Percentiles rank a stretch among this genome's conserved stretches.
phyloP scores from a whole-genome alignment of 1,140 invertebrate species.

The Drosophila ficusphila region DNA sequence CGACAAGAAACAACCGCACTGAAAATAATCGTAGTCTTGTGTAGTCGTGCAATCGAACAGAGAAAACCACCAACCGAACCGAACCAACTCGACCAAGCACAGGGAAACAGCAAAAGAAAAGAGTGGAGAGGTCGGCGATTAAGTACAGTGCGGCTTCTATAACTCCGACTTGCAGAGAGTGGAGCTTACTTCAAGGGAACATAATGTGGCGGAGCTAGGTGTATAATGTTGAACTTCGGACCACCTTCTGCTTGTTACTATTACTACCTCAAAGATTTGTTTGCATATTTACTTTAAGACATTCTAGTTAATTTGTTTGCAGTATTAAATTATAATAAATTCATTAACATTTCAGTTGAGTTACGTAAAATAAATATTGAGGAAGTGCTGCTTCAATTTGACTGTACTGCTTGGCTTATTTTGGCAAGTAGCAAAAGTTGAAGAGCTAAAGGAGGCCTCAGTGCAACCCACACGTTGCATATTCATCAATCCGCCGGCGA shows the following conservation, averaged over 20 bases:
- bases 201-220: no score
- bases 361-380: no score
- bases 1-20: conserved; percentile 45
- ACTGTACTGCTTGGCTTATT: conserved; percentile 9
- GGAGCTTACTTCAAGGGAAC: not conserved
- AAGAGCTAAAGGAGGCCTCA: not conserved
- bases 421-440: not conserved
- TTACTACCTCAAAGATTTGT: no score
- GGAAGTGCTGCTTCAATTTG: not conserved
- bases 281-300: no score
- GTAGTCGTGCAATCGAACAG: conserved; percentile 33
- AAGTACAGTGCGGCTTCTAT: not conserved
- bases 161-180: not conserved
- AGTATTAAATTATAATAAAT: no score
- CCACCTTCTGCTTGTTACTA: no score
- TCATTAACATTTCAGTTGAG: no score
- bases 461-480: conserved; percentile 55
- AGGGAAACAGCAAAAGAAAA: conserved; percentile 53
- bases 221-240: no score
- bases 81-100: conserved; percentile 52
- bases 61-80: conserved; percentile 32
- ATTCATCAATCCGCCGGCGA: conserved; percentile 59
- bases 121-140: conserved; percentile 10
- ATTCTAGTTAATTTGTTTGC: no score
- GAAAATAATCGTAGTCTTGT: conserved; percentile 41